Base-by-base conservation (phyloP, 1,140 invertebrate species). In the Hestina assimilis region DNA sequence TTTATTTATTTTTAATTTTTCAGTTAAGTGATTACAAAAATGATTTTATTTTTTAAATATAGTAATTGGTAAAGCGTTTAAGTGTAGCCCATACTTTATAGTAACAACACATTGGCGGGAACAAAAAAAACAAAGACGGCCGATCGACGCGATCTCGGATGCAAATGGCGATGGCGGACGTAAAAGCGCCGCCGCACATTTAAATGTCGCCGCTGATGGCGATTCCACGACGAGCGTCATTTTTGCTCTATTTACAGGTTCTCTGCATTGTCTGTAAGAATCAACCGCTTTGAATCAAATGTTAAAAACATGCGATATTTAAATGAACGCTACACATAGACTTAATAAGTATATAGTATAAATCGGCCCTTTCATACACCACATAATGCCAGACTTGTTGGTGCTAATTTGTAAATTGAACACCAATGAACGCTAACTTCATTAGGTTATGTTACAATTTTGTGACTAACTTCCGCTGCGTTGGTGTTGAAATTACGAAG, bases 161-260 rank as follows among this genome's bases (percentile, higher is more conserved):
- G 46, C 46, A 48, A 48, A 84, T 83, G 80, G 77, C 80, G 80
- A 83, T 81, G 79, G 72, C 70, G 63, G 67, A 59, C 52, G 66
- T 71, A 75, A 83, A 80, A 78, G 80, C 59, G 68, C 76, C 80
- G 80, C 74, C 80, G 69, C 75, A 69, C 76, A 83, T 83, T 83
- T 83, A 79, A 81, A 81, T 79, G 80, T 83, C 79, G 67, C 68
- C 46, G 62, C 60, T 79, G 79, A 79, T 72, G 69, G 61, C 67
- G 66, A 72, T 73, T 64, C 71, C 61, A 64, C 59, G 63, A 65
- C 69, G 66, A 52, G 47, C 64, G 68, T 71, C 65, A 82, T 72
- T 82, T 79, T 79, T 79, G 76, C 69, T 82, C 76, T 82, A 79
- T 82, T 82, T 82, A 76, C 66, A 62, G 66, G 67, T 54, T 59